Conservation (phyloP, 2,113 vertebrate genomes). For the Atrichornis clamosus region DNA sequence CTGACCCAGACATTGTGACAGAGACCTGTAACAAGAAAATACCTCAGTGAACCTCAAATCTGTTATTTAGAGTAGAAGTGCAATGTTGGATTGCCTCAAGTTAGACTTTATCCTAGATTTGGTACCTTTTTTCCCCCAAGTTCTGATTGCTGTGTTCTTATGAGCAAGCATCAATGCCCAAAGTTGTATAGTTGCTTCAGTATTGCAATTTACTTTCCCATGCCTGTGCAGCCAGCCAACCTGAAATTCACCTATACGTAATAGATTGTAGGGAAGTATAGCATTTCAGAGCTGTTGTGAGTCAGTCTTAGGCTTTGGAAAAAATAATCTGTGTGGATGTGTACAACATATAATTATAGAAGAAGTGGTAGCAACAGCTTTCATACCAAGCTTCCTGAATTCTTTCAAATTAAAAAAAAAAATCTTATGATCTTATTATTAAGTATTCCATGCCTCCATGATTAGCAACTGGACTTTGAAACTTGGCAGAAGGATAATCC, state of each 20-base stretch:
- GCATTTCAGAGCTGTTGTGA: not conserved
- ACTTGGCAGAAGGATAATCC: not conserved
- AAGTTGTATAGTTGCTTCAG: not conserved
- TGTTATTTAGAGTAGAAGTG: not conserved
- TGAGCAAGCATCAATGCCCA: not conserved
- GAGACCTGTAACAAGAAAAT: not conserved
- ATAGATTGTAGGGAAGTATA: not conserved
- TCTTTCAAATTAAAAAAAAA: not conserved
- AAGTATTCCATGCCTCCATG: not conserved
- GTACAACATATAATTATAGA: not conserved
- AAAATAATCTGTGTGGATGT: not conserved
- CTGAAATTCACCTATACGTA: not conserved
- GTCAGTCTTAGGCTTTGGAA: not conserved
- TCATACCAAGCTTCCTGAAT: not conserved
- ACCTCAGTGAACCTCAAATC: not conserved
- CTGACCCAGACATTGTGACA: not conserved
- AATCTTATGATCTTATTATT: not conserved
- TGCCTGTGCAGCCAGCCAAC: not conserved
- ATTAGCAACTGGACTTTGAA: not conserved
- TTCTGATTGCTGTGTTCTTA: not conserved
- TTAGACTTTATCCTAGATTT: not conserved
- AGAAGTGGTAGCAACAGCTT: not conserved
- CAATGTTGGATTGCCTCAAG: not conserved
- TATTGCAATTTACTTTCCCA: constrained; percentile 6
- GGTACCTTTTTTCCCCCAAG: accelerated